phyloP scores from a whole-genome alignment of 2,888 invertebrate genomes.

The Frankliniella intonsa region DNA sequence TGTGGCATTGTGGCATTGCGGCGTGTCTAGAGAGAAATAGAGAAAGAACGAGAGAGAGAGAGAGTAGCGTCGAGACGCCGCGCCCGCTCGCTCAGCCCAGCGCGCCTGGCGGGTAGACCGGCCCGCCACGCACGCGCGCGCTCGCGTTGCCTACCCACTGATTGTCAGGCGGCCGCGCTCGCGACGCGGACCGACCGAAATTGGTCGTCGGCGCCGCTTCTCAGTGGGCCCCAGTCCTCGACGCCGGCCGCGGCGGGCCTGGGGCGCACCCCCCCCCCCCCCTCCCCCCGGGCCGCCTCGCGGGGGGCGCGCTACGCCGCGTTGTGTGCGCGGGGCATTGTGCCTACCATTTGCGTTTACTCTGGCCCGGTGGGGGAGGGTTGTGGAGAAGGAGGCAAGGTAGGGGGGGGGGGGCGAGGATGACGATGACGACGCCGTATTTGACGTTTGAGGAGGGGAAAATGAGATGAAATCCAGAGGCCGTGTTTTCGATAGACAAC shows the following conservation, averaged over 20 bases:
- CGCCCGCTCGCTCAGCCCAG: not conserved
- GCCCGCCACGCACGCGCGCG: no score
- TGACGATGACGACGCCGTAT: not conserved
- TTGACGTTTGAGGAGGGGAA: conserved; percentile 7
- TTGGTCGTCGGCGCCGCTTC: not conserved
- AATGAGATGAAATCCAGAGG: conserved; percentile 18
- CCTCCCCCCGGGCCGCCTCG: not conserved
- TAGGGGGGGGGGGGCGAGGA: no score
- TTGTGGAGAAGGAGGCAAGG: no score
- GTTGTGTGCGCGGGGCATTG: not conserved
- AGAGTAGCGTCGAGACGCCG: no score
- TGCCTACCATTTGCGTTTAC: not conserved
- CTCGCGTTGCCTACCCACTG: not conserved
- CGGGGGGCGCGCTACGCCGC: not conserved
- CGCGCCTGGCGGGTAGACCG: not conserved
- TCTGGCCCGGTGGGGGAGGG: not conserved
- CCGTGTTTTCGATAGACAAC: conserved; percentile 21
- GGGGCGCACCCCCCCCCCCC: not conserved
- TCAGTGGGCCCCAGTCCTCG: not conserved
- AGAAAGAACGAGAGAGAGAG: no score
- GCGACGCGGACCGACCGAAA: not conserved
- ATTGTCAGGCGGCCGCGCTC: not conserved
- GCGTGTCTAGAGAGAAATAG: not conserved
- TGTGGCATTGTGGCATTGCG: not conserved
- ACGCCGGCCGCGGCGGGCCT: no score